These are phyloP conservation scores for Andrena marginata DNA, from an alignment of 2,888 invertebrate species.

Conservation along the genomic window DNA sequence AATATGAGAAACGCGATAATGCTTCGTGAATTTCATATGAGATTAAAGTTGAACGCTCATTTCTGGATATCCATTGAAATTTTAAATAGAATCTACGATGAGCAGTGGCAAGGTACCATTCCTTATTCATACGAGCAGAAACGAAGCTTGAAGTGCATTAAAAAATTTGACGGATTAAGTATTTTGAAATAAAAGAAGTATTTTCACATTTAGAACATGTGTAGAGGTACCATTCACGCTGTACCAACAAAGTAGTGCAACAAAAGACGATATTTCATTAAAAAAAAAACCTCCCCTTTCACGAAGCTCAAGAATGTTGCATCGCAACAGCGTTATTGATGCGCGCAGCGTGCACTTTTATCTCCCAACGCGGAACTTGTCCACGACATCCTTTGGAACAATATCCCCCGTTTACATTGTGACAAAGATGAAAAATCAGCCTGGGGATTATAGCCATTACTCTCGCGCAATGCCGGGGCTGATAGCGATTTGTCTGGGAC, in stretches of 20 bases:
- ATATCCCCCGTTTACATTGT: constrained; percentile 39
- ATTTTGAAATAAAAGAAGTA: no score
- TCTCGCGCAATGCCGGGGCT: constrained; percentile 35
- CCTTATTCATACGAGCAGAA: no score
- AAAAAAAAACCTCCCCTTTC: background rate
- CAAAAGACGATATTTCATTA: no score
- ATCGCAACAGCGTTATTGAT: constrained; percentile 24
- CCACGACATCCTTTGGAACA: constrained; percentile 15
- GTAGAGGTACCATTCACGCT: no score
- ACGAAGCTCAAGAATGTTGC: background rate
- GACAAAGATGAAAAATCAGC: constrained; percentile 55
- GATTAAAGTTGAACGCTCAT: background rate
- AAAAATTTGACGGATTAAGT: no score
- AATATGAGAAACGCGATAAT: no score
- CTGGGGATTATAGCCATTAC: constrained; percentile 59
- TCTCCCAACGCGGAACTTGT: constrained; percentile 34
- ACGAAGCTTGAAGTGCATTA: no score
- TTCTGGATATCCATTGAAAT: background rate
- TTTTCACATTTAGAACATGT: no score
- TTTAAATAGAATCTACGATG: background rate
- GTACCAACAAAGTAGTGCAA: no score
- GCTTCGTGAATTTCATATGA: constrained; percentile 10
- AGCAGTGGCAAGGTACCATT: no score
- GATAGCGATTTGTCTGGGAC: constrained; percentile 65
- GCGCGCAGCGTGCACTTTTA: background rate